Conservation (phyloP, 2,113 vertebrate species). For the Bolborhynchus lineola region DNA sequence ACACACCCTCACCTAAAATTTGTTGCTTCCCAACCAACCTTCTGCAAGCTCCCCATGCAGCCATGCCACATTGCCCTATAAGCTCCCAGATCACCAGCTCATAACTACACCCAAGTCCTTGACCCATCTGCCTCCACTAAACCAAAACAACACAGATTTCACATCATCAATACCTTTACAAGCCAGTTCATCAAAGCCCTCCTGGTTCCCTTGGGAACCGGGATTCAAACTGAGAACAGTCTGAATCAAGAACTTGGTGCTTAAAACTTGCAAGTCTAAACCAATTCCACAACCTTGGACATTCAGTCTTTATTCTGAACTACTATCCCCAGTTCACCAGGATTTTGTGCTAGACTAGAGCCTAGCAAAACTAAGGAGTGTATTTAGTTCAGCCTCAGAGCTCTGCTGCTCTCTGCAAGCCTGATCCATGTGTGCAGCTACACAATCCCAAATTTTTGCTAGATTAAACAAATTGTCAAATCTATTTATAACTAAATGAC, state of each 20-base stretch:
- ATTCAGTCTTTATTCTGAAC: not conserved
- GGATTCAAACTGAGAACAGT: not conserved
- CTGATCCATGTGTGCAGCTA: not conserved
- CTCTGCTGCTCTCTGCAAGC: not conserved
- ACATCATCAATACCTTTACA: not conserved
- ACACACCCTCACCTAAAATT: not conserved
- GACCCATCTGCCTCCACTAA: not conserved
- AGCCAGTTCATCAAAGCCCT: not conserved
- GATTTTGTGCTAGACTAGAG: not conserved
- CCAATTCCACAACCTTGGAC: not conserved
- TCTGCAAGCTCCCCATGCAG: not conserved
- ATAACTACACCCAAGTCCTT: accelerated
- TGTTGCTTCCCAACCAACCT: not conserved
- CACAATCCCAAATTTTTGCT: not conserved
- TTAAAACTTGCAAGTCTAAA: not conserved
- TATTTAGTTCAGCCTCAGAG: not conserved
- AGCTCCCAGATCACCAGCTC: not conserved
- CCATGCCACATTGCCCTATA: not conserved
- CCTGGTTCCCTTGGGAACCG: not conserved
- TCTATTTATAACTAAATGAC: not conserved
- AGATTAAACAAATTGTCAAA: not conserved
- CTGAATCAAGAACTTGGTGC: not conserved
- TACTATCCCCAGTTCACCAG: not conserved
- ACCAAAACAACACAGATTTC: not conserved
- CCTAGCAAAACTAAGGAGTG: not conserved